Evolutionary conservation across 2,797 vertebrate species (phyloP), one percentile per base, ranked within the genome.

Genomic region (Sus cebifrons): DNA sequence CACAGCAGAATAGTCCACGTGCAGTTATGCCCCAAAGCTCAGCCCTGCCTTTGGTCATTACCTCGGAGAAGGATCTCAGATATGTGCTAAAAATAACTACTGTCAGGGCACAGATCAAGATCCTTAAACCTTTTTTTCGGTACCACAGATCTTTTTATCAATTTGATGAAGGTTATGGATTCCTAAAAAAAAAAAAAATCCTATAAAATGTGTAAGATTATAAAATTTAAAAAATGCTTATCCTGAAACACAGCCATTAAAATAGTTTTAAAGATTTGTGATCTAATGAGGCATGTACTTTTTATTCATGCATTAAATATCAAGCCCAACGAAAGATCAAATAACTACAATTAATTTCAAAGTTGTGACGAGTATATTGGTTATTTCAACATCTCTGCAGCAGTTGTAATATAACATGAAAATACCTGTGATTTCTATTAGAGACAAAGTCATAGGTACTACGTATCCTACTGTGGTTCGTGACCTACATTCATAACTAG

Each of bases 251-350:
- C 9, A 49, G 11, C 83, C 56, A 90, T 44, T 86, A 67, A 93
- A 77, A 67, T 91, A 75, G 67, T 86, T 68, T 40, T 13, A 60
- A 73, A 56, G 79, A 84, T 77, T 12, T 40, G 13, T 95, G 9
- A 2, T 40, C 29, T 68, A 44, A 6, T 44, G 78, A 88, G 29
- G 18, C n/a, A 17, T 44, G 29, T 67, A 27, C 10, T 81, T 95
- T 92, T 68, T 52, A 89, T 94, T 86, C 40, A n/a, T 56, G 58
- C 36, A 73, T 56, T 89, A 86, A 92, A 54, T 92, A n/a, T 29
- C 56, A 94, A 83, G 17, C 49, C 71, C 16, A 56, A 40, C 1
- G 82, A n/a, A 16, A 60, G 71, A 87, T 71, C 29, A 73, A 56
- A 79, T 67, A 88, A 78, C 16, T 62, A 79, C 54, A 32, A 20